phyloP scores from a whole-genome alignment of 2,888 invertebrate genomes.

The Biston betularia region DNA sequence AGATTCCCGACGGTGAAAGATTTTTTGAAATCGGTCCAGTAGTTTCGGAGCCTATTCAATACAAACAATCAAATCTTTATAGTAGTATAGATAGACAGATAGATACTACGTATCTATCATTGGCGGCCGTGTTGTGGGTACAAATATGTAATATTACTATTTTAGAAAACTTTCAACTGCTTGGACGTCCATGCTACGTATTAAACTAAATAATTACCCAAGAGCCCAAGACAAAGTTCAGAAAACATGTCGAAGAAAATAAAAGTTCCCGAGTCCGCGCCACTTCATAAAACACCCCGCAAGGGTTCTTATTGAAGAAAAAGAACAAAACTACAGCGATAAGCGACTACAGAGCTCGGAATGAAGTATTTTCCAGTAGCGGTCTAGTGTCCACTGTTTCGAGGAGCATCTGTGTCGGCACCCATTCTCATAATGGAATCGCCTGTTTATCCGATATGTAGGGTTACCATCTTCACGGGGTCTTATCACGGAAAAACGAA shows the following conservation, averaged over 20 bases:
- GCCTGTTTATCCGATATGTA: conserved; percentile 59
- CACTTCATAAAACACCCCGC: conserved; percentile 19
- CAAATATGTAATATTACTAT: neutral
- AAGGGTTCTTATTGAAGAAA: conserved; percentile 14
- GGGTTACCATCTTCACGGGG: neutral
- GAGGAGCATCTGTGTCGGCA: conserved; percentile 52
- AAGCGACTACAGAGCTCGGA: conserved; percentile 31
- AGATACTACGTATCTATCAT: too few species aligned
- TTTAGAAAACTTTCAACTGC: neutral
- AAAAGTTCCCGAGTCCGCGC: conserved; percentile 14
- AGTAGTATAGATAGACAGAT: too few species aligned
- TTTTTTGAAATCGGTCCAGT: too few species aligned
- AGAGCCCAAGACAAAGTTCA: neutral
- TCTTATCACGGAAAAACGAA: neutral
- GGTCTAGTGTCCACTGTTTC: conserved; percentile 41
- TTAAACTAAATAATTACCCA: conserved; percentile 10
- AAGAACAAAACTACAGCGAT: conserved; percentile 31
- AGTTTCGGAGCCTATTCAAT: too few species aligned
- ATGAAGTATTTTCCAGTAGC: conserved; percentile 42
- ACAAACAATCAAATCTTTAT: too few species aligned
- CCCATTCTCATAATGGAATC: conserved; percentile 68
- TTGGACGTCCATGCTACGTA: neutral
- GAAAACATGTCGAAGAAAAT: conserved; percentile 12
- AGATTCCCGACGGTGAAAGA: too few species aligned
- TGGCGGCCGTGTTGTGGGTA: neutral